Conservation (phyloP, 2,888 invertebrate species). For the Stenodema calcarata region DNA sequence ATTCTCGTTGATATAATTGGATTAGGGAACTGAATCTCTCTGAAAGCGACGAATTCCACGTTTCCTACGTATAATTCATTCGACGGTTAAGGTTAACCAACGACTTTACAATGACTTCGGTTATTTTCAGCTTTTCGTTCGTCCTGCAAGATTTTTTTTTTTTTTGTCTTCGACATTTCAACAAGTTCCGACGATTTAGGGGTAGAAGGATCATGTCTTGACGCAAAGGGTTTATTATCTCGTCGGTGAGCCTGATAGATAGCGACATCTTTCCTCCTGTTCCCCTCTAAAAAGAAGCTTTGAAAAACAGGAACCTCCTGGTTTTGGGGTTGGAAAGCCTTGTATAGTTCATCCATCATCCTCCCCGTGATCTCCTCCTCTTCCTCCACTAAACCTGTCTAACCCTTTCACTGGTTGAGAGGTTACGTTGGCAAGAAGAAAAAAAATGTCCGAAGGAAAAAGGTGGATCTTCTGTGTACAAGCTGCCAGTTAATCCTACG, state of each 20-base stretch:
- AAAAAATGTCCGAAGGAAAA: neutral
- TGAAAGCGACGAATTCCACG: too few species aligned
- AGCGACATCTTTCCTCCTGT: conserved; percentile 6
- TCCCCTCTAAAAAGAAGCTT: neutral
- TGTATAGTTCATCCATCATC: conserved; percentile 3
- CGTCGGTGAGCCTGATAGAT: neutral
- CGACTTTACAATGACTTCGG: too few species aligned
- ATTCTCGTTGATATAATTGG: too few species aligned
- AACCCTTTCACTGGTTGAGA: neutral
- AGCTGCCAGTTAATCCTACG: neutral
- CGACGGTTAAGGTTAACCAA: too few species aligned
- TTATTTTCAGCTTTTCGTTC: too few species aligned
- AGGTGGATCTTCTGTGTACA: neutral
- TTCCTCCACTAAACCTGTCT: neutral
- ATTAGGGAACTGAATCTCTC: too few species aligned
- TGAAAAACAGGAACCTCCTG: neutral
- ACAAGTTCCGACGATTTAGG: neutral
- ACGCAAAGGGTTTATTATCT: neutral
- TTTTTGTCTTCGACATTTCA: neutral
- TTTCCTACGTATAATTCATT: too few species aligned
- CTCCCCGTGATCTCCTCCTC: neutral
- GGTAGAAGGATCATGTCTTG: neutral
- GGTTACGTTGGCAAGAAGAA: neutral
- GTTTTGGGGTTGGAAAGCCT: neutral
- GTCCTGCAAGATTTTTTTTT: too few species aligned